These are phyloP conservation scores for Hypena proboscidalis DNA, from an alignment of 2,888 invertebrate species.

Conservation along the genomic window DNA sequence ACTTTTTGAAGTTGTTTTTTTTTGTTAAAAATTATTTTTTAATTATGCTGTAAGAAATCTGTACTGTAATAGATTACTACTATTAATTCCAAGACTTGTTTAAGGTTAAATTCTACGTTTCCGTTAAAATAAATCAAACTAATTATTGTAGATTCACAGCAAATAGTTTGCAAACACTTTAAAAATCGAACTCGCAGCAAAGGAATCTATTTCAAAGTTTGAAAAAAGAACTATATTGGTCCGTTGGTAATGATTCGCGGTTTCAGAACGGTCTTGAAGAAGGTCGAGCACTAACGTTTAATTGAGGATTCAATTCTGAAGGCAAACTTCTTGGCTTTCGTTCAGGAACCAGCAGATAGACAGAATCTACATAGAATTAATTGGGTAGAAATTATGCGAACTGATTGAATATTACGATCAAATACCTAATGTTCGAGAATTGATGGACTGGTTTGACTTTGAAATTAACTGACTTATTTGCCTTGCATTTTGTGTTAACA, in stretches of 20 bases:
- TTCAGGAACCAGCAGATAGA: constrained; percentile 6
- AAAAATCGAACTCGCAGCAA: constrained; percentile 20
- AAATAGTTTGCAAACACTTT: constrained; percentile 1
- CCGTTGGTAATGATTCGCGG: constrained; percentile 35
- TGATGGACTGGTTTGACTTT: constrained; percentile 3
- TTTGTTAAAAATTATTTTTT: too few relatives aligned
- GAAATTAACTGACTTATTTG: too few relatives aligned
- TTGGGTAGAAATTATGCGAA: constrained; percentile 34
- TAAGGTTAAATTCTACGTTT: too few relatives aligned
- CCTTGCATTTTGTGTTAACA: too few relatives aligned
- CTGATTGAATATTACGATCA: constrained; percentile 25
- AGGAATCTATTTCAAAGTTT: constrained; percentile 29
- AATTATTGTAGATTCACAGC: neutral
- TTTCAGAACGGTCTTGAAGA: constrained; percentile 11
- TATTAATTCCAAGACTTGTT: neutral
- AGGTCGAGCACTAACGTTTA: constrained; percentile 40
- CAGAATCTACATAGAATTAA: constrained; percentile 32
- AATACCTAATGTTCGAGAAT: constrained; percentile 13
- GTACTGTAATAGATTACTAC: too few relatives aligned
- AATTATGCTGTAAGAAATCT: too few relatives aligned
- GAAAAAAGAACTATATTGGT: constrained; percentile 30
- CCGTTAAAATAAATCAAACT: too few relatives aligned
- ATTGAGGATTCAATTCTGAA: constrained; percentile 61
- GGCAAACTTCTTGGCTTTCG: constrained; percentile 50
- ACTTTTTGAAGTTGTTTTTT: too few relatives aligned